Evolutionary conservation across 1,140 invertebrate genomes (phyloP).

Genomic region (Chironomus tepperi): DNA sequence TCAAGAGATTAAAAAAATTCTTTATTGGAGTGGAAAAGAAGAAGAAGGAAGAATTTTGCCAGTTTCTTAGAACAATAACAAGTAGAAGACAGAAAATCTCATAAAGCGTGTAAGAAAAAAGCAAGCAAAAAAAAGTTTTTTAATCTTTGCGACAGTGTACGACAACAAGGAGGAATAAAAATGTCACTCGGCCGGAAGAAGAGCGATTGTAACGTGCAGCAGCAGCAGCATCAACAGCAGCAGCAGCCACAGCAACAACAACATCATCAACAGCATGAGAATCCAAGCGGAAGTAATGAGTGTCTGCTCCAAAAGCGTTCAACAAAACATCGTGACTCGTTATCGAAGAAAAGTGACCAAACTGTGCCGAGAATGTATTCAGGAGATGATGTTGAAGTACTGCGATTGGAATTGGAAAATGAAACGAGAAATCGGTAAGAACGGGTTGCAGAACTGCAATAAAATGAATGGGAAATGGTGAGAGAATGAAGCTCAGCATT

Average conservation of each 20-base stretch:
- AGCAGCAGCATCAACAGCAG: neutral
- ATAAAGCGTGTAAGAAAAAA: no score
- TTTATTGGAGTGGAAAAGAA: no score
- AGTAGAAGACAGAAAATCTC: no score
- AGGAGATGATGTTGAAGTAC: neutral
- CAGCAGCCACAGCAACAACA: neutral
- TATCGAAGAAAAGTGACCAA: conserved; percentile 5
- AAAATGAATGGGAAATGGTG: no score
- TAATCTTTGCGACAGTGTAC: neutral
- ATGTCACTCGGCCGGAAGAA: conserved; percentile 21
- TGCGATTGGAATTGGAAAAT: conserved; percentile 16
- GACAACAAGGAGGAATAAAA: neutral
- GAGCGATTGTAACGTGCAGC: conserved; percentile 11
- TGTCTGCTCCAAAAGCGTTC: conserved; percentile 21
- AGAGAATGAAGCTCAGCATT: neutral
- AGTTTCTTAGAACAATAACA: no score
- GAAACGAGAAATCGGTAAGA: conserved; percentile 21
- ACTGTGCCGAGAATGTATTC: conserved; percentile 9
- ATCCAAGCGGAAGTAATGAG: conserved; percentile 15
- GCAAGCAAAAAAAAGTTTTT: neutral
- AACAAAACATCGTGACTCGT: conserved; percentile 2
- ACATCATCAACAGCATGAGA: neutral
- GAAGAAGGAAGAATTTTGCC: no score
- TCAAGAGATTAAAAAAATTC: no score
- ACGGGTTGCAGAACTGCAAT: neutral